These are phyloP conservation scores for Aspidapion aeneum DNA, from an alignment of 2,888 invertebrate species.

Conservation along the genomic window DNA sequence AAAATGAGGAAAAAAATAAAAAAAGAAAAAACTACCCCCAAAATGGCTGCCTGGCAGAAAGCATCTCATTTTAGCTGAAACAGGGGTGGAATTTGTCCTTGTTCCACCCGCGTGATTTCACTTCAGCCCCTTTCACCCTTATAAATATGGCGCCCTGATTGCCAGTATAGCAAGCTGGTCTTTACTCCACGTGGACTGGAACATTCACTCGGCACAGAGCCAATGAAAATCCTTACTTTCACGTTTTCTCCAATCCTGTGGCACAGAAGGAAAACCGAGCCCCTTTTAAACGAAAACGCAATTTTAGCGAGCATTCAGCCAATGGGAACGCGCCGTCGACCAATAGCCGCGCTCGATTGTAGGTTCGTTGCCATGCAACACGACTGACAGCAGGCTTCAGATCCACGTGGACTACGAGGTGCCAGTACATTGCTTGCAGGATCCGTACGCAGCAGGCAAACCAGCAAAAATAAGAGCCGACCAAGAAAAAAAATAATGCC, in stretches of 20 bases:
- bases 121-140: slow-evolving; percentile 51
- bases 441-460: slow-evolving; percentile 48
- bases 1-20: slow-evolving; percentile 46
- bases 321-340: slow-evolving; percentile 31
- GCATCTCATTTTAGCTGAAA: slow-evolving; percentile 52
- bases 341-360: slow-evolving; percentile 37
- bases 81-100: slow-evolving; percentile 50
- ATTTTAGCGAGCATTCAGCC: slow-evolving; percentile 29
- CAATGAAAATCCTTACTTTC: slow-evolving; percentile 32
- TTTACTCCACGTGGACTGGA: slow-evolving; percentile 45
- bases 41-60: slow-evolving; percentile 65
- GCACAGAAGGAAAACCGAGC: slow-evolving; percentile 30
- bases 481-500: slow-evolving; percentile 48
- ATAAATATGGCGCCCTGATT: slow-evolving; percentile 54
- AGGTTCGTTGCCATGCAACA: slow-evolving; percentile 40
- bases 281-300: slow-evolving; percentile 43
- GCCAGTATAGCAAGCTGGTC: slow-evolving; percentile 50
- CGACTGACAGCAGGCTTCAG: slow-evolving; percentile 37
- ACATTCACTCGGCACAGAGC: slow-evolving; percentile 14
- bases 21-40: slow-evolving; percentile 63
- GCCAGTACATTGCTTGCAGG: slow-evolving; percentile 49
- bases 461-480: slow-evolving; percentile 50
- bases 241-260: slow-evolving; percentile 9
- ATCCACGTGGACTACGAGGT: slow-evolving; percentile 50
- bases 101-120: slow-evolving; percentile 51